phyloP scores from a whole-genome alignment of 2,888 invertebrate genomes.

The Leptopterna dolabrata region DNA sequence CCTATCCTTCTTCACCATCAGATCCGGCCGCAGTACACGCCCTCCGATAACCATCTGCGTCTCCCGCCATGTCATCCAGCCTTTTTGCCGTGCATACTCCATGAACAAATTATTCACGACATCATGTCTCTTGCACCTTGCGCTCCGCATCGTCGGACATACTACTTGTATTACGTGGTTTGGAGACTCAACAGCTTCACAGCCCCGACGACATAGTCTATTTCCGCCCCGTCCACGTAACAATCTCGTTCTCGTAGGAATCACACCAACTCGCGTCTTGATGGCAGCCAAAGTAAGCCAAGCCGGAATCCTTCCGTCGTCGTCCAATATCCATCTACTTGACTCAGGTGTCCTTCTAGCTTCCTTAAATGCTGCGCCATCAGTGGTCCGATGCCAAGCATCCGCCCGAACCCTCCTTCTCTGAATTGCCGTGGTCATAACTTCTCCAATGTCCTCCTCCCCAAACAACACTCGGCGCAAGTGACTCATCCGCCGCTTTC shows the following conservation, averaged over 20 bases:
- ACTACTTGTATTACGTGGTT: neutral
- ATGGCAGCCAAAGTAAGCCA: neutral
- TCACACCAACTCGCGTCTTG: neutral
- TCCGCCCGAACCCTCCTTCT: no score
- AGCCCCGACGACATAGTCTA: neutral
- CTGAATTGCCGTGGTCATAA: no score
- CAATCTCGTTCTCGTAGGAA: neutral
- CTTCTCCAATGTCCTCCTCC: no score
- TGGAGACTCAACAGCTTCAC: no score
- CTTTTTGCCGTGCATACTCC: neutral
- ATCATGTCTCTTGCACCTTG: constrained; percentile 64
- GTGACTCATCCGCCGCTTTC: no score
- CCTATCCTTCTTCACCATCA: neutral
- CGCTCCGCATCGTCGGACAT: constrained; percentile 66
- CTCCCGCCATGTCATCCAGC: neutral
- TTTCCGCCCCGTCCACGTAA: neutral
- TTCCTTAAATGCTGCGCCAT: neutral
- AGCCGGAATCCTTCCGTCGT: no score
- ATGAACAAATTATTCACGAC: neutral
- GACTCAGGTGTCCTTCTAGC: no score
- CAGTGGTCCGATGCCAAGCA: neutral
- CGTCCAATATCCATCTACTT: no score
- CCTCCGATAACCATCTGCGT: neutral
- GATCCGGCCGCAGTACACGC: neutral
- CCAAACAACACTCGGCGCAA: no score